Evolutionary conservation across 2,113 vertebrate genomes (phyloP), one percentile per base, ranked within the genome.

Genomic region (Cephalopterus ornatus): DNA sequence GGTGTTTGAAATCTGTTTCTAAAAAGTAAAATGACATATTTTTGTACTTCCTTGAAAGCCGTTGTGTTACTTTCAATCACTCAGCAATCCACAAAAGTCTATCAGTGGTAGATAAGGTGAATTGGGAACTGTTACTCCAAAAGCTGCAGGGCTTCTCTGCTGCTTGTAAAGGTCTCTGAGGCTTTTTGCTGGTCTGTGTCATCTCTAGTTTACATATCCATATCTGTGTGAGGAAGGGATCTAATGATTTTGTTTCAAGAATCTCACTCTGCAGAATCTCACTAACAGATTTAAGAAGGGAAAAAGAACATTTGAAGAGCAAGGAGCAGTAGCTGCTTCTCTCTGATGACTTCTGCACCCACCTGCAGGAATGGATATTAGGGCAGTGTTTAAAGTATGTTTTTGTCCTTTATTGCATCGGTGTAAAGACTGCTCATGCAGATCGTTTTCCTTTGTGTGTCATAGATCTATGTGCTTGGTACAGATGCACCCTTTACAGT

Each of bases 401-500:
- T 68, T 88, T 76, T 65, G 17, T 63, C 41, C n/a, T 65, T 44
- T 13, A 55, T 11, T 87, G 16, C 44, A 35, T 14, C 50, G 35
- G 12, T 58, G 9, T 33, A 49, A 37, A 27, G 10, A 53, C 23
- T 46, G 10, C 11, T 79, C 46, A 4, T 14, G 37, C 2, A 37
- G 22, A 46, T 35, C 4, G 61, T 72, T 35, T 39, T 44, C 28
- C 19, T 62, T 35, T 37, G 8, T 11, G 2, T 66, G 21, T 50
- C 75, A 62, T 37, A 80, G 27, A 58, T 56, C 27, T 35, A 73
- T 12, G 21, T 33, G 42, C 18, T 47, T 49, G 12, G 10, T 42
- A 65, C 21, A 27, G 35, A 47, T 42, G 33, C 26, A 52, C 22
- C 22, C 20, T 55, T 63, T 41, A 39, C 0, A 0, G 5, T 2